Evolutionary conservation across 2,888 invertebrate genomes (phyloP).

Genomic region (Anoncus sp.): DNA sequence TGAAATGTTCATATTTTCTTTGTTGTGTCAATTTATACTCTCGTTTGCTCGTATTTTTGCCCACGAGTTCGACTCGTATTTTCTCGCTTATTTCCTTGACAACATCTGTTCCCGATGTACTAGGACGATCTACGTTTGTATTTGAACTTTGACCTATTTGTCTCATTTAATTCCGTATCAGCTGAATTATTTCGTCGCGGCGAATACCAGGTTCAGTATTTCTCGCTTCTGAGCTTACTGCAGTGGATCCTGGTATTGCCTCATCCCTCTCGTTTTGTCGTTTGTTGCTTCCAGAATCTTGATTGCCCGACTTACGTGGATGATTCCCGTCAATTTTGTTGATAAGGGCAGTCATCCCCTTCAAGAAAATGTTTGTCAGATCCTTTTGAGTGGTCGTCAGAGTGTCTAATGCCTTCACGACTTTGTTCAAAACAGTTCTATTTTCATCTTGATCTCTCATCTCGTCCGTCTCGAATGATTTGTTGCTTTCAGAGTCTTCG

Average conservation of each 20-base stretch:
- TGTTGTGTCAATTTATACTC: constrained; percentile 59
- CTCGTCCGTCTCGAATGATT: constrained; percentile 29
- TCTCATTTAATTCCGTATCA: constrained; percentile 39
- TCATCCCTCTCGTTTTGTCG: constrained; percentile 32
- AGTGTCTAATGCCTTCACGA: constrained; percentile 27
- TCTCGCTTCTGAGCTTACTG: constrained; percentile 22
- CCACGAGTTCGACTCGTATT: constrained; percentile 56
- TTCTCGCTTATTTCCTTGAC: constrained; percentile 57
- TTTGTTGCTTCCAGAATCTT: constrained; percentile 35
- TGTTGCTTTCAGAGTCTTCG: constrained; percentile 27
- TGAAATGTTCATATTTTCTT: constrained; percentile 61
- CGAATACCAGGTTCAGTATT: constrained; percentile 32
- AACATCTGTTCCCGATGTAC: constrained; percentile 30
- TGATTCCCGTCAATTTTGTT: constrained; percentile 38
- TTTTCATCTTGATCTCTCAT: constrained; percentile 28
- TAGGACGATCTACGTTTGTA: constrained; percentile 35
- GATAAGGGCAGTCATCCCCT: constrained; percentile 38
- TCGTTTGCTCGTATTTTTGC: constrained; percentile 56
- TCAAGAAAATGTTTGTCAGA: constrained; percentile 23
- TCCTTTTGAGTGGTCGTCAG: constrained; percentile 37
- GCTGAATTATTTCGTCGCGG: constrained; percentile 45
- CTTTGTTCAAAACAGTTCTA: constrained; percentile 30
- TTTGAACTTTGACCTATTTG: constrained; percentile 30
- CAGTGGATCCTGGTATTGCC: constrained; percentile 26
- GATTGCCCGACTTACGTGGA: constrained; percentile 29